Base-by-base conservation (phyloP, 2,113 vertebrate genomes). In the Ophiodon elongatus region DNA sequence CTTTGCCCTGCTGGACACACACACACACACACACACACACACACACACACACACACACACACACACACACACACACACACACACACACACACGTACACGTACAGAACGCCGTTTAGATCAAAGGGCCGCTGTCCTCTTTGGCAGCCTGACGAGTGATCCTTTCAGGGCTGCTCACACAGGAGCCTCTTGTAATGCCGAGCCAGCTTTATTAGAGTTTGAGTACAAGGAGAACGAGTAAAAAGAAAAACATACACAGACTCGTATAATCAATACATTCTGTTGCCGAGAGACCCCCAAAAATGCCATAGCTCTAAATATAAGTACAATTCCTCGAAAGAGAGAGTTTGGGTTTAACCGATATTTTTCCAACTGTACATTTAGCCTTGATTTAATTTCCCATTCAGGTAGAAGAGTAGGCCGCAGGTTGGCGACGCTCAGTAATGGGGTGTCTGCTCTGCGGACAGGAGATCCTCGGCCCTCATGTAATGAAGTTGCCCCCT, bases 61-160 rank as follows among this genome's bases (percentile, higher is more conserved):
- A 77, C 65, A 77, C 63, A 69, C 85, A 79, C 82, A 35, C 76
- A 75, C 21, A 72, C 64, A 78, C 57, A 67, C 78, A 79, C 76
- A 82, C 37, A 69, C 66, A 76, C 59, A 66, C 79, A 80, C 65
- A 77, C 65, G n/a, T n/a, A 77, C 63, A 69, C 31, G 52, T 79
- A 87, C 81, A 86, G 84, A 87, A 72, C 68, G 68, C 81, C 3
- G 66, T 75, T 67, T 72, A 89, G 90, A 93, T 93, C 91, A 93
- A 90, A 89, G 86, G 73, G 77, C 88, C 54, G 85, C 92, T 92
- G 90, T 92, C 88, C 89, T 92, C 91, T 93, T 90, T 93, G 91
- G 89, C 90, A 92, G 76, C 67, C 85, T 87, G 85, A 91, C 85
- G 89, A 93, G 91, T 87, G 89, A 91, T 90, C 88, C 88, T 89